phyloP scores from a whole-genome alignment of 2,113 vertebrate species.

The Delphinapterus leucas region DNA sequence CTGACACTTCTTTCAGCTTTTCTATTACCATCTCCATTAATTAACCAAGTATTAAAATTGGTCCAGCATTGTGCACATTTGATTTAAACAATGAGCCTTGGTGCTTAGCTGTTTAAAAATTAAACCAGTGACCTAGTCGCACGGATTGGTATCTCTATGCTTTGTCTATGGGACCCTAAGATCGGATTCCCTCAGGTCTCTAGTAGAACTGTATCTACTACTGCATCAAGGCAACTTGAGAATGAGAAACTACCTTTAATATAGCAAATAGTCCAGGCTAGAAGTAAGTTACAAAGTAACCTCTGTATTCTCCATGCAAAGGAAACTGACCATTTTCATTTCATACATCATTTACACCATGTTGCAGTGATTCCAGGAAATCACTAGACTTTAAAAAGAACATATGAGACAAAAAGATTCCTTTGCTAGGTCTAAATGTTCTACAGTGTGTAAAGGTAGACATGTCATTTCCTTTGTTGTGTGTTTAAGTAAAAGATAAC shows the following conservation, averaged over 20 bases:
- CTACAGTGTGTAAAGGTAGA: neutral
- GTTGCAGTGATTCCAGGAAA: conserved; percentile 15
- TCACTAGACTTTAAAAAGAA: conserved; percentile 44
- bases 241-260: neutral
- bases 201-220: neutral
- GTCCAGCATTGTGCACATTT: neutral
- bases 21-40: neutral
- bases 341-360: conserved; percentile 51
- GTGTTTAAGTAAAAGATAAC: neutral
- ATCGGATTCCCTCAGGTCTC: neutral
- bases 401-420: conserved; percentile 8
- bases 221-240: neutral
- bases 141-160: neutral
- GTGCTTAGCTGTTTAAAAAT: neutral
- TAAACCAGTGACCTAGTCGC: neutral
- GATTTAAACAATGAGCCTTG: neutral
- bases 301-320: conserved; percentile 23
- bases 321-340: conserved; percentile 24
- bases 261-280: neutral
- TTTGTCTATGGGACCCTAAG: neutral
- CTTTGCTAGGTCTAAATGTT: conserved; percentile 8
- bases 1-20: neutral
- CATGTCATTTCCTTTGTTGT: conserved; percentile 26
- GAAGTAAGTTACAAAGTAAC: neutral
- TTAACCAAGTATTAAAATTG: conserved; percentile 5